These are phyloP conservation scores for Diplazon laetatorius DNA, from an alignment of 2,888 invertebrate genomes.

Conservation along the genomic window DNA sequence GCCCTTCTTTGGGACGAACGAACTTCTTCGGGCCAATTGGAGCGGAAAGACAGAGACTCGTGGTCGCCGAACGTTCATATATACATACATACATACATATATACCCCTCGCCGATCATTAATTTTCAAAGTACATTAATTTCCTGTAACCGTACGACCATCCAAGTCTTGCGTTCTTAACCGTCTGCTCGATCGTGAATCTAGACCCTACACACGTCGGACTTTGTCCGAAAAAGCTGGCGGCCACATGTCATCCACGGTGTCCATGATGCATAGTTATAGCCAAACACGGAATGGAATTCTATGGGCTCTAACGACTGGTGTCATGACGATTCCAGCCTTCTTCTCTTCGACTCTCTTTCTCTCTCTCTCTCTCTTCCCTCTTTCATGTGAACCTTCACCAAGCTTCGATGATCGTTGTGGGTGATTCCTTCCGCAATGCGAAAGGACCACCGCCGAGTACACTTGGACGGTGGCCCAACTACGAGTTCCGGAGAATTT, in stretches of 20 bases:
- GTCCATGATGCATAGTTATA: slow-evolving; percentile 70
- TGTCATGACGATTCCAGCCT: background rate
- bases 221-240: slow-evolving; percentile 74
- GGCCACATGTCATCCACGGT: slow-evolving; percentile 77
- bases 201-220: slow-evolving; percentile 58
- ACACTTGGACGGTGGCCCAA: slow-evolving; percentile 16
- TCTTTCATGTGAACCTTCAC: slow-evolving; percentile 27
- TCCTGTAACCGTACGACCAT: slow-evolving; percentile 70
- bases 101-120: slow-evolving; percentile 74
- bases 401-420: slow-evolving; percentile 28
- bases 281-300: slow-evolving; percentile 65
- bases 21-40: slow-evolving; percentile 60
- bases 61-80: slow-evolving; percentile 19
- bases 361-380: background rate
- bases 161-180: slow-evolving; percentile 17
- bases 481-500: slow-evolving; percentile 1
- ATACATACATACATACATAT: no score
- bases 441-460: slow-evolving; percentile 54
- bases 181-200: slow-evolving; percentile 27
- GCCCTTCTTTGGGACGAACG: slow-evolving; percentile 17
- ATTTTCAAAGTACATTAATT: slow-evolving; percentile 80
- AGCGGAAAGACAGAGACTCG: slow-evolving; percentile 65
- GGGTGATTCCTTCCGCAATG: slow-evolving; percentile 39
- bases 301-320: slow-evolving; percentile 4
- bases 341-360: background rate